Base-by-base conservation (phyloP, 1,140 invertebrate species). In the Trichoplusia ni region DNA sequence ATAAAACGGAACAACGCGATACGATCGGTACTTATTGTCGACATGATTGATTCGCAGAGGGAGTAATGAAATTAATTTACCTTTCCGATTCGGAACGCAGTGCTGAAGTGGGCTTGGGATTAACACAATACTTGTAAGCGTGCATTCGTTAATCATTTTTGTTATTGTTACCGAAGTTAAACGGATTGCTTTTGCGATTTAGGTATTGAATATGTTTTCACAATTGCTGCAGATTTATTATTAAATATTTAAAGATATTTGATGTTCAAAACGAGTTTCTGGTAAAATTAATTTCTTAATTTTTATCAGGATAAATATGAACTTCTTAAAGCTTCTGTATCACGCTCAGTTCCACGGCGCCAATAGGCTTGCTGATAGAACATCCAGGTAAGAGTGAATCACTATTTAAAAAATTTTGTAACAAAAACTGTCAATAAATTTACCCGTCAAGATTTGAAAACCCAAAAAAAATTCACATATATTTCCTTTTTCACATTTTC, bases 301-400 rank as follows among this genome's bases (percentile, higher is more conserved):
- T n/a, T n/a, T 13, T 31, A 3, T 13, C 9, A 18, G 11, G 8
- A 46, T 1, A 7, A 37, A 60, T 35, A 23, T 46, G 29, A 19
- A 23, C 42, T 11, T 42, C 1, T 9, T 46, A 14, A 35, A 60
- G 25, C 18, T 23, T 9, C 35, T 69, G 11, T 19, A 37, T 18
- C 21, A 51, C 9, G 42, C 63, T 0, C 68, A 70, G 14, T 62
- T 70, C 14, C 68, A 70, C 19, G 68, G 68, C 3, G 68, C 54
- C 1, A 49, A 40, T 1, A 29, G 58, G n/a, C 27, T 70, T 3
- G 49, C 60, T 33, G 60, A 64, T 8, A 29, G 25, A 49, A 25
- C 40, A 27, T 47, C 31, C 44, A 71, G 60, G 64, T 71, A 60
- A 2, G 8, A n/a, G 11, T 27, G 3, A 4, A 7, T 27, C 25